phyloP scores from a whole-genome alignment of 2,113 vertebrate species.

The Tricholaema leucomelas region DNA sequence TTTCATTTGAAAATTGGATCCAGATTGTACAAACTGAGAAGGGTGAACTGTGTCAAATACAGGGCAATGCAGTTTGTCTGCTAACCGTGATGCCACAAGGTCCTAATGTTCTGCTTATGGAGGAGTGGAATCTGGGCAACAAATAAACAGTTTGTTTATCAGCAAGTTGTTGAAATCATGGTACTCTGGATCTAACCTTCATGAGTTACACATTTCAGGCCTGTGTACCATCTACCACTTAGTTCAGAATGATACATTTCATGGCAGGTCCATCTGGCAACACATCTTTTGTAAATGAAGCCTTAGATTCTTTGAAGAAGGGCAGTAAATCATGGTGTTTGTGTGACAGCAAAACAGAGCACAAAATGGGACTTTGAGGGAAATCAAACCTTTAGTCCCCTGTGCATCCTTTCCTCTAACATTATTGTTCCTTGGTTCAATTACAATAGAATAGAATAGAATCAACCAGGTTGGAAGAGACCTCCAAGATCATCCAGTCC shows the following conservation, averaged over 20 bases:
- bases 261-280: constrained; percentile 42
- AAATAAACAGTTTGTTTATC: constrained; percentile 28
- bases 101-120: not conserved
- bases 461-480: too few species aligned
- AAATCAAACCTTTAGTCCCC: not conserved
- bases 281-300: constrained; percentile 58
- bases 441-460: too few species aligned
- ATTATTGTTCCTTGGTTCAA: not conserved
- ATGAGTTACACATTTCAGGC: not conserved
- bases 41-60: constrained; percentile 24
- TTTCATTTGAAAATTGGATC: constrained; percentile 78
- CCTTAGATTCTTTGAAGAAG: constrained; percentile 67
- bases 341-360: constrained; percentile 34
- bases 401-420: constrained; percentile 15
- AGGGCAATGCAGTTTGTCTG: constrained; percentile 7
- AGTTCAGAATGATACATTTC: constrained; percentile 36
- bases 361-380: constrained; percentile 9
- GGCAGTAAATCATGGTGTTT: constrained; percentile 46
- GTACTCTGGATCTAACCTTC: not conserved
- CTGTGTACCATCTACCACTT: not conserved
- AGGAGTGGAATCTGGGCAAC: constrained; percentile 16
- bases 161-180: constrained; percentile 2
- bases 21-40: constrained; percentile 68
- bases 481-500: too few species aligned
- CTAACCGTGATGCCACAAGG: not conserved